Base-by-base conservation (phyloP, 2,888 invertebrate species). In the Epirrita christyi region DNA sequence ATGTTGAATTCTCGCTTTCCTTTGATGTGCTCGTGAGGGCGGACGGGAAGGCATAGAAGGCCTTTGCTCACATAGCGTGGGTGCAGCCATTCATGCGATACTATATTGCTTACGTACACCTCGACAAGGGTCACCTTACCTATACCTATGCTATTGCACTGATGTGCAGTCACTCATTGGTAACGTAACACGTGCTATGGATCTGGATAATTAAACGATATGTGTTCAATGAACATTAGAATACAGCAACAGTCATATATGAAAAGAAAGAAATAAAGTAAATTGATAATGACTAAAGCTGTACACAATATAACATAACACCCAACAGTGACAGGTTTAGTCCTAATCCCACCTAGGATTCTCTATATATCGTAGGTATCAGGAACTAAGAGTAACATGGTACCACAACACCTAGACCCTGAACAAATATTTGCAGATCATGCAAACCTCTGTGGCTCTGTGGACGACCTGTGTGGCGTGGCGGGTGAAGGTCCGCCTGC, bases 11-110 rank as follows among this genome's bases (percentile, higher is more conserved):
- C 74, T 72, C 72, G 65, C 67, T 71, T 76, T 75, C 74, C 87
- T 88, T 88, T 88, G 88, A 89, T 85, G 87, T 87, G 76, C 68
- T 72, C 74, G 80, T 77, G 77, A 78, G 72, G 71, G 76, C 49
- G 48, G 55, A 15, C 9, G 29, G 48, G 41, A n/a, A 43, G 43
- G 59, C 49, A 80, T 79, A 75, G 79, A 77, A 51, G 73, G 74
- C 81, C 84, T 82, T 82, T 82, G 81, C 81, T 77, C 76, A 75
- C 77, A 77, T 77, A 78, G 76, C 78, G 76, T 72, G 70, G 78
- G 73, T 83, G 83, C 78, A 85, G 64, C 77, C 83, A 83, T 78
- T 81, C 84, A 81, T 77, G 81, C 78, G 82, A 70, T 55, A 59
- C 56, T 70, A 68, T 72, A 76, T 72, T 65, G 74, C 71, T 72